phyloP scores from a whole-genome alignment of 2,797 vertebrate species.

The Acrossocheilus fasciatus region DNA sequence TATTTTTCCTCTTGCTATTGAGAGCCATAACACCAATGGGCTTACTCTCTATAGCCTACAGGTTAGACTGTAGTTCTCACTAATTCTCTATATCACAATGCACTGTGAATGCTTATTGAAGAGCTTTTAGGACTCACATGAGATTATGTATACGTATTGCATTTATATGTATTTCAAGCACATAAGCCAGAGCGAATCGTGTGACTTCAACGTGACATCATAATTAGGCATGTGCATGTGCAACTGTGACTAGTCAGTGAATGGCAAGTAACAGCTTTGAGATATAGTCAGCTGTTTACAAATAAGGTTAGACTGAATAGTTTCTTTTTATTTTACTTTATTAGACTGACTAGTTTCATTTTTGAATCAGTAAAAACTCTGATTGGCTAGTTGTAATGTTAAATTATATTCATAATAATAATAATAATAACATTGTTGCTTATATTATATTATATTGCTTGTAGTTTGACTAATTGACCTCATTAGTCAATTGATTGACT shows the following conservation, averaged over 20 bases:
- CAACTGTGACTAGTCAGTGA: neutral
- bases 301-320: neutral
- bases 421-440: neutral
- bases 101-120: conserved; percentile 21
- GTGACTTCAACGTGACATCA: neutral
- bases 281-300: neutral
- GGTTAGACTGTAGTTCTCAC: conserved; percentile 27
- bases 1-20: conserved; percentile 41
- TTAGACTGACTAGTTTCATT: neutral
- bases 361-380: neutral
- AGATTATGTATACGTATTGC: neutral
- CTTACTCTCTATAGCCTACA: conserved; percentile 23
- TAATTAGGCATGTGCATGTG: neutral
- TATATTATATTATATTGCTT: neutral
- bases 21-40: conserved; percentile 22
- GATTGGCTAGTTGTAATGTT: neutral
- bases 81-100: conserved; percentile 19
- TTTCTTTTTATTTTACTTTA: neutral
- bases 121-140: conserved; percentile 35
- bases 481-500: neutral
- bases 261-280: neutral
- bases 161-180: neutral
- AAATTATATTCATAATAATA: neutral
- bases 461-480: neutral
- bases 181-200: neutral